Conservation (phyloP, 2,888 invertebrate genomes). For the Leptopilina syphax region DNA sequence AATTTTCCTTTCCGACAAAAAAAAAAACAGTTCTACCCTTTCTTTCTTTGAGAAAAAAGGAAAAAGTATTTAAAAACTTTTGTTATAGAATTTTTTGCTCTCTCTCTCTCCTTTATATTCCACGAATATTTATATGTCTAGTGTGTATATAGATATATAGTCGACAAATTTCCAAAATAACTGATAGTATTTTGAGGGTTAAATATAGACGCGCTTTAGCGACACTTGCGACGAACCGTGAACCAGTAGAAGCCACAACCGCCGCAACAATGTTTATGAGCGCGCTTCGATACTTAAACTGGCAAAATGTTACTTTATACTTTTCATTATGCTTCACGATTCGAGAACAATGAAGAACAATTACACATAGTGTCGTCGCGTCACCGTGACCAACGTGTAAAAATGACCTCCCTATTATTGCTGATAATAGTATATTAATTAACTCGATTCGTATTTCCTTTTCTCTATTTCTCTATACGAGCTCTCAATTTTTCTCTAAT, state of each 20-base stretch:
- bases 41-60: too few relatives aligned
- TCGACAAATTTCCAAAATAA: conserved; percentile 6
- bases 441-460: too few relatives aligned
- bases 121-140: too few relatives aligned
- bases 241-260: conserved; percentile 10
- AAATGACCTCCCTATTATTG: conserved; percentile 21
- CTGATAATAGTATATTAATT: background rate
- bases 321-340: conserved; percentile 54
- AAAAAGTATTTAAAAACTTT: too few relatives aligned
- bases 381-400: background rate
- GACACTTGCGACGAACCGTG: conserved; percentile 13
- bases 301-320: conserved; percentile 50
- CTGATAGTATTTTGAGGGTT: background rate
- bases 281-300: conserved; percentile 48
- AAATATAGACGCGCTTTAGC: background rate
- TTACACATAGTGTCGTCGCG: background rate
- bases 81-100: too few relatives aligned
- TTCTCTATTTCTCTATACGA: too few relatives aligned
- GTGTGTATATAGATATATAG: background rate
- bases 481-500: too few relatives aligned
- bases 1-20: too few relatives aligned
- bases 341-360: conserved; percentile 28
- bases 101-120: too few relatives aligned
- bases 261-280: conserved; percentile 44
- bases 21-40: too few relatives aligned